A percentile compares a stretch with the other conserved stretches of the same genome.
Conservation (phyloP, 2,888 invertebrate genomes). For the Polyommatus iphigenia region DNA sequence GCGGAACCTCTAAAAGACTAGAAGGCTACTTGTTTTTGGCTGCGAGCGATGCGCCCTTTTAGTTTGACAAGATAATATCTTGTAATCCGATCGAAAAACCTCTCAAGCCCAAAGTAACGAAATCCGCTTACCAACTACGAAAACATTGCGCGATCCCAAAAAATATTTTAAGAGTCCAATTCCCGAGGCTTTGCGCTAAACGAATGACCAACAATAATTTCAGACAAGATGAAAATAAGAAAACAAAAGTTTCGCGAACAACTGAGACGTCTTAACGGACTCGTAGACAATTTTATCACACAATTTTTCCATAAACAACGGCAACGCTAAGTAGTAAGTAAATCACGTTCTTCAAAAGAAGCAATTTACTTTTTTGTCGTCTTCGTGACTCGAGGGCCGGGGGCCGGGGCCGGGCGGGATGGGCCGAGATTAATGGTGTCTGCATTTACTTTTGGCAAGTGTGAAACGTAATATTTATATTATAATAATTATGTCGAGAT, state of each 20-base stretch:
- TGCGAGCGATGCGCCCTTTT: background rate
- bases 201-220: background rate
- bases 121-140: background rate
- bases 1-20: background rate
- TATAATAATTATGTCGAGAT: slow-evolving; percentile 20
- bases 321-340: slow-evolving; percentile 28
- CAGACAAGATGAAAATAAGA: background rate
- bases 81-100: background rate
- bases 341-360: slow-evolving; percentile 34
- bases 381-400: slow-evolving; percentile 35
- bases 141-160: background rate
- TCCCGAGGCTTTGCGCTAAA: background rate
- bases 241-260: background rate
- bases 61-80: slow-evolving; percentile 5
- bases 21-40: background rate
- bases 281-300: slow-evolving; percentile 28
- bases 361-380: slow-evolving; percentile 33
- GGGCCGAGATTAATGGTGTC: slow-evolving; percentile 34
- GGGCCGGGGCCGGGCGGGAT: slow-evolving; percentile 33
- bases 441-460: slow-evolving; percentile 30
- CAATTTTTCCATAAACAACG: slow-evolving; percentile 34
- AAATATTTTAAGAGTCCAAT: background rate
- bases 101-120: background rate
- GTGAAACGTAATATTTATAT: slow-evolving; percentile 26
- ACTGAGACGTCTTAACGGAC: slow-evolving; percentile 10